Evolutionary conservation across 1,140 invertebrate genomes (phyloP).

Genomic region (Cryptotermes secundus): DNA sequence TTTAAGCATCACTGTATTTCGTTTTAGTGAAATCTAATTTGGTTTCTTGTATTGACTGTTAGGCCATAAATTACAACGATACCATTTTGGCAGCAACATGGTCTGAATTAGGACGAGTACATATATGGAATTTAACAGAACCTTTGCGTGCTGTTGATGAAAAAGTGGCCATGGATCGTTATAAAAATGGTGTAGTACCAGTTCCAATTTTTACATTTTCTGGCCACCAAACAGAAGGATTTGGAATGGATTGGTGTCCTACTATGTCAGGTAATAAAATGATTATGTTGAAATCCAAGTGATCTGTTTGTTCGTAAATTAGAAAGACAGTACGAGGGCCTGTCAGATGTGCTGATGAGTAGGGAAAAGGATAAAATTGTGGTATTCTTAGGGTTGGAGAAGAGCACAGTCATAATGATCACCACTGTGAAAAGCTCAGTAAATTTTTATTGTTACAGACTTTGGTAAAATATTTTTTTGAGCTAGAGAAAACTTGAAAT

Average conservation of each 20-base stretch:
- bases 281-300: not conserved
- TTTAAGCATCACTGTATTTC: no score
- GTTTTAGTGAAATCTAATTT: not conserved
- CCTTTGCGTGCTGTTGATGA: constrained; percentile 78
- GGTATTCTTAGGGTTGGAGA: no score
- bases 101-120: constrained; percentile 89
- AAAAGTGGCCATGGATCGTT: constrained; percentile 56
- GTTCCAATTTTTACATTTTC: constrained; percentile 82
- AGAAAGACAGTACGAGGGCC: no score
- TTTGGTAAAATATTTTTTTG: no score
- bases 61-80: constrained; percentile 54
- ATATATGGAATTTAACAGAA: constrained; percentile 85
- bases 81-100: constrained; percentile 79
- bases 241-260: constrained; percentile 90
- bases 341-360: no score
- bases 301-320: no score
- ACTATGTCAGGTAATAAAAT: constrained; percentile 64
- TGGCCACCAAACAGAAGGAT: constrained; percentile 92
- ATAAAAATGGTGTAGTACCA: constrained; percentile 59
- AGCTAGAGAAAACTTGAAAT: no score
- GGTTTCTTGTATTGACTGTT: not conserved
- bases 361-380: no score
- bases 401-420: no score
- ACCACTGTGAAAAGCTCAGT: no score
- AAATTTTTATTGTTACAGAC: no score